phyloP scores from a whole-genome alignment of 2,113 vertebrate genomes.

The Paratilapia polleni region DNA sequence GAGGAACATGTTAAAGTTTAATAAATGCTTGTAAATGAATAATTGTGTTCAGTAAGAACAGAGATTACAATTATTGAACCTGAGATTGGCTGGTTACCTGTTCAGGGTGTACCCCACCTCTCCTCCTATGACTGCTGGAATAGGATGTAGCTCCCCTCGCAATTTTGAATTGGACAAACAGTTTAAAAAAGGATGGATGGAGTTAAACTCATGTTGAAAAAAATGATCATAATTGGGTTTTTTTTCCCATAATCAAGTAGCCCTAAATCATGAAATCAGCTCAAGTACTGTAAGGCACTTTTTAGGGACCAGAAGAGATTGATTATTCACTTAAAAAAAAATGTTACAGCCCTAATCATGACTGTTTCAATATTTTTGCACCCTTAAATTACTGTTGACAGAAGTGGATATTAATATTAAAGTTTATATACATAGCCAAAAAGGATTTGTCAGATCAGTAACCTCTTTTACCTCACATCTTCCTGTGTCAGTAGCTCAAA shows the following conservation, averaged over 20 bases:
- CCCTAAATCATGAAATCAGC: no score
- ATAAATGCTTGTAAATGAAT: neutral
- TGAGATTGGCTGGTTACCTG: no score
- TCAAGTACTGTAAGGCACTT: no score
- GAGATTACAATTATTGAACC: neutral
- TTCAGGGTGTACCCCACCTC: no score
- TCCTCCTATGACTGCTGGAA: neutral
- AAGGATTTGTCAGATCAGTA: slow-evolving; percentile 4
- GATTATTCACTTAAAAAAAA: neutral
- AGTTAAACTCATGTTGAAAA: neutral
- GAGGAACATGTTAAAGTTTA: neutral
- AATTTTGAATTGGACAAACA: neutral
- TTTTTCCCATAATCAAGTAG: no score
- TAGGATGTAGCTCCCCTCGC: neutral
- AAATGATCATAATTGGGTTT: neutral
- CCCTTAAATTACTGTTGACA: neutral
- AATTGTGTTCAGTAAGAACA: neutral
- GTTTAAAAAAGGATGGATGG: no score
- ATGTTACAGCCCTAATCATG: neutral
- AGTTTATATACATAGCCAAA: neutral
- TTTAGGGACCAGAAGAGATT: neutral
- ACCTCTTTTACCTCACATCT: slow-evolving; percentile 19
- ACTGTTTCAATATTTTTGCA: neutral
- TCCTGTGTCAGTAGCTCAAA: slow-evolving; percentile 46
- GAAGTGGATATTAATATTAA: neutral